Percentiles rank a stretch among this genome's conserved stretches.
These are phyloP conservation scores for Phortica magna DNA, from an alignment of 2,888 invertebrate genomes.

Conservation along the genomic window DNA sequence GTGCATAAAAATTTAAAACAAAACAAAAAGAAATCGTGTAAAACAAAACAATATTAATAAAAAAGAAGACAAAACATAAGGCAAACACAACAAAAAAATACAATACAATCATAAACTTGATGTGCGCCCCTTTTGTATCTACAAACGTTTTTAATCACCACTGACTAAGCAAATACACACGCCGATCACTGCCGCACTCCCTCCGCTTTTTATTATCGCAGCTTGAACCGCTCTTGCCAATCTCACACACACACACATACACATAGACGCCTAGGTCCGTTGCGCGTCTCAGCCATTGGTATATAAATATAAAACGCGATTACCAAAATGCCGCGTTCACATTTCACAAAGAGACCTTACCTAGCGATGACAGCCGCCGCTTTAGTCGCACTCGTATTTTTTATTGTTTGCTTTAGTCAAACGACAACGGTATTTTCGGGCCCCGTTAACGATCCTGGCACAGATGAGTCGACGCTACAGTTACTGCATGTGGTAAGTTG, in stretches of 20 bases:
- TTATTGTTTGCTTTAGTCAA: slow-evolving; percentile 70
- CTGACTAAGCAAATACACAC: no score
- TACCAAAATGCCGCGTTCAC: slow-evolving; percentile 73
- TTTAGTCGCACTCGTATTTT: slow-evolving; percentile 65
- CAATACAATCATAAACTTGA: slow-evolving; percentile 14
- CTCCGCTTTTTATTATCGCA: not conserved
- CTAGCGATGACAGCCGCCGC: slow-evolving; percentile 73
- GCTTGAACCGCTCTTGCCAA: not conserved
- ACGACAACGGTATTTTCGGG: slow-evolving; percentile 61
- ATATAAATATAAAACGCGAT: slow-evolving; percentile 59
- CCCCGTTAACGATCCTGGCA: slow-evolving; percentile 56
- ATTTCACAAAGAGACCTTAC: slow-evolving; percentile 73
- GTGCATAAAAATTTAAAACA: no score
- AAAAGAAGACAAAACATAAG: not conserved
- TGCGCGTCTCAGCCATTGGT: not conserved
- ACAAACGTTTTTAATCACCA: slow-evolving; percentile 20
- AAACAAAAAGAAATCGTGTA: no score
- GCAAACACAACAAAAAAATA: not conserved
- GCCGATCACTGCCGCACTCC: not conserved
- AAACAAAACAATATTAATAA: slow-evolving; percentile 35
- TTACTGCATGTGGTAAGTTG: slow-evolving; percentile 76
- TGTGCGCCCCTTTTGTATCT: slow-evolving; percentile 40
- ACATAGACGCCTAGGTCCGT: not conserved
- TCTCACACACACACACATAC: not conserved
- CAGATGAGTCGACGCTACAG: slow-evolving; percentile 71